phyloP scores from a whole-genome alignment of 2,113 vertebrate genomes.

The Antidorcas marsupialis region DNA sequence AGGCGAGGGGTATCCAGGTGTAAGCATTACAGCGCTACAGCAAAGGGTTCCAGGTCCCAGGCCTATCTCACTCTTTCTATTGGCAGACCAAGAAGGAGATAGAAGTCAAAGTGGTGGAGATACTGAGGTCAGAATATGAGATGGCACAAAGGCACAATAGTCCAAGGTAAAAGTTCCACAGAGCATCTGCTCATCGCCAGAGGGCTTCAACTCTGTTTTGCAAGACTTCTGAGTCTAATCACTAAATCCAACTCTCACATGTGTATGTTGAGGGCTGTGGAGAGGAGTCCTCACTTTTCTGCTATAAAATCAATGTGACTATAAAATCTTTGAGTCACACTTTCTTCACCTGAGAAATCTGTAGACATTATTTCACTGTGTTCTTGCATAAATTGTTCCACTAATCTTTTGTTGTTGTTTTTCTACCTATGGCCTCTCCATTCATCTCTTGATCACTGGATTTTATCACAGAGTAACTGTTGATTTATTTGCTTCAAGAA shows the following conservation, averaged over 20 bases:
- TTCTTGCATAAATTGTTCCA: neutral
- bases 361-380: neutral
- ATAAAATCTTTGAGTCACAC: neutral
- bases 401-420: neutral
- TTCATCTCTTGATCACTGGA: neutral
- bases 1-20: neutral
- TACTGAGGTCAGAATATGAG: neutral
- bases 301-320: neutral
- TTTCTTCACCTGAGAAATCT: neutral
- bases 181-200: neutral
- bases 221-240: neutral
- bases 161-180: neutral
- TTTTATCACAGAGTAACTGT: neutral
- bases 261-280: neutral
- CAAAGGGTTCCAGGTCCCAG: neutral
- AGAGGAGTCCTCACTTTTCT: neutral
- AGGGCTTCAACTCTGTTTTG: neutral
- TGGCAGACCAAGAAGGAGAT: neutral
- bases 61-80: neutral
- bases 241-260: neutral
- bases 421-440: neutral
- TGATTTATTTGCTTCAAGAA: slow-evolving; percentile 6
- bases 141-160: neutral
- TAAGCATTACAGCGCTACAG: neutral
- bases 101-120: neutral